Base-by-base conservation (phyloP, 2,797 vertebrate species). In the Mus minutoides region DNA sequence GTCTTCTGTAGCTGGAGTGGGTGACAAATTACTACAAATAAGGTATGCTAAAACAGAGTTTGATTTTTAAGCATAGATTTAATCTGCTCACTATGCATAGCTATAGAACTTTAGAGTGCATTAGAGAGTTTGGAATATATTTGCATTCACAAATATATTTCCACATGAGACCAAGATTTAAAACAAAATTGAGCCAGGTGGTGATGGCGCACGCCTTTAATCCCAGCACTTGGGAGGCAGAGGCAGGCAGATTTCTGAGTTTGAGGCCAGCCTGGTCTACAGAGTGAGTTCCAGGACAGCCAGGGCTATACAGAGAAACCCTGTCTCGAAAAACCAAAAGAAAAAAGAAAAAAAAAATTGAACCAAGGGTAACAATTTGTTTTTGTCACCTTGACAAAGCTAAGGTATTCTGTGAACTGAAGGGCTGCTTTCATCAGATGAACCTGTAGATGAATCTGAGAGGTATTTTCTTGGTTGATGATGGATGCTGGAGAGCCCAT, bases 1-100 rank as follows among this genome's bases (percentile, higher is more conserved):
- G 49, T 92, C 78, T 96, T 95, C 77, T 91, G 43, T 93, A 86
- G 52, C 92, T 91, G 13, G 9, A 83, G 13, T 37, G 79, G 34
- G 31, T 76, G 31, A 69, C 52, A 75, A 89, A 8, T 90, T 96
- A 58, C 6, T 67, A 24, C 69, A 60, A 96, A 54, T 13, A 88
- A 75, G n/a, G 87, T 93, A 49, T 24, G 21, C 49, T 90, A 60
- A 95, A 94, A 88, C 1, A n/a, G 73, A 82, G 54, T 40, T 92
- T 88, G 78, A 88, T 67, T 76, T 37, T 21, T 94, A 90, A 93
- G 37, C 31, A 22, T 76, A 86, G 78, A 6, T 60, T 94, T 75
- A 71, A 5, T 12, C 37, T 83, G 12, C 29, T 52, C 69, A 69
- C 67, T 87, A 37, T 14, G 29, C 17, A 37, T 77, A n/a, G 16